Percentiles rank a stretch among this genome's conserved stretches.
Evolutionary conservation across 2,888 invertebrate species (phyloP).

Genomic region (Pyrocoelia pectoralis): DNA sequence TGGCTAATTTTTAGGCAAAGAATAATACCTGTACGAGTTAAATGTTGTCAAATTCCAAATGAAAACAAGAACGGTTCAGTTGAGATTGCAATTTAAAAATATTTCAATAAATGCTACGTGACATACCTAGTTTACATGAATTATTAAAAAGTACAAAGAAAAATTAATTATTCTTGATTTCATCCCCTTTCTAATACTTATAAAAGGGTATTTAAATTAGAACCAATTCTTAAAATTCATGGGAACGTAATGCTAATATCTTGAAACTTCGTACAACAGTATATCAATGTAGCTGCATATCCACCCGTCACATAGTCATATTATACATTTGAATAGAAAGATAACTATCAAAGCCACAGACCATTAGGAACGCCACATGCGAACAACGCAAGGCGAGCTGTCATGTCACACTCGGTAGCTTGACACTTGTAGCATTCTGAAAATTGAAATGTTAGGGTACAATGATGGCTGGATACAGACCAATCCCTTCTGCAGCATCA

Average conservation of each 20-base stretch:
- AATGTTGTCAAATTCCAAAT: too few relatives aligned
- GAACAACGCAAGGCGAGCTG: slow-evolving; percentile 57
- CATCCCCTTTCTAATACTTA: too few relatives aligned
- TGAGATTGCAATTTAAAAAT: too few relatives aligned
- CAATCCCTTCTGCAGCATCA: slow-evolving; percentile 57
- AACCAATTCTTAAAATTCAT: not conserved
- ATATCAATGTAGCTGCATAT: slow-evolving; percentile 13
- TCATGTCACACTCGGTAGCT: slow-evolving; percentile 60
- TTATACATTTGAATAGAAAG: slow-evolving; percentile 48
- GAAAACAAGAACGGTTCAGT: too few relatives aligned
- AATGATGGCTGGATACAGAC: slow-evolving; percentile 61
- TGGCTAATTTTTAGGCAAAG: too few relatives aligned
- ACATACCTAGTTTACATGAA: too few relatives aligned
- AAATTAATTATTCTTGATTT: too few relatives aligned
- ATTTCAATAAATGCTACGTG: too few relatives aligned
- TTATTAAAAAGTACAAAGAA: too few relatives aligned
- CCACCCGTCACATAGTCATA: slow-evolving; percentile 28
- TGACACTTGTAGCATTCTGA: slow-evolving; percentile 57
- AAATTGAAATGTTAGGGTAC: slow-evolving; percentile 59
- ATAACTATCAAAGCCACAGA: slow-evolving; percentile 48
- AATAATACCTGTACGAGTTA: too few relatives aligned
- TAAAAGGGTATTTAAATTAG: not conserved
- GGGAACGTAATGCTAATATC: slow-evolving; percentile 5
- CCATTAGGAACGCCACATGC: slow-evolving; percentile 54
- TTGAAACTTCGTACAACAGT: slow-evolving; percentile 13